A percentile compares a stretch with the other conserved stretches of the same genome.
Conservation (phyloP, 1,140 invertebrate species). For the Triops cancriformis region DNA sequence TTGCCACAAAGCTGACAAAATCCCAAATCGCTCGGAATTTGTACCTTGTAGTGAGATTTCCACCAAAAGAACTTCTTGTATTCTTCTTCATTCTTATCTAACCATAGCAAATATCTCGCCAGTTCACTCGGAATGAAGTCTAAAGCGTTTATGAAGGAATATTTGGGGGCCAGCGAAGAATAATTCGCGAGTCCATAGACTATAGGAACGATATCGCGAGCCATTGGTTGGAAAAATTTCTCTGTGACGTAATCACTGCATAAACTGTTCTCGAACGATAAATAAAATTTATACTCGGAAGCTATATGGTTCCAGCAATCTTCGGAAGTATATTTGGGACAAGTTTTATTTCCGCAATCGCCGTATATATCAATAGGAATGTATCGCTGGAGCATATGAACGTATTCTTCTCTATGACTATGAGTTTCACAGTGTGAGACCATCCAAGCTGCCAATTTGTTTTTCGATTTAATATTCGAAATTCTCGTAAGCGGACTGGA, state of each 20-base stretch:
- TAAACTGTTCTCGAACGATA: conserved; percentile 44
- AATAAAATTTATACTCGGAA: conserved; percentile 38
- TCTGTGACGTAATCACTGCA: conserved; percentile 45
- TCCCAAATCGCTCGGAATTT: background rate
- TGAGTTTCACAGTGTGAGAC: conserved; percentile 37
- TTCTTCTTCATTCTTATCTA: conserved; percentile 30
- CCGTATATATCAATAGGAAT: conserved; percentile 37
- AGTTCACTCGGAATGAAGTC: conserved; percentile 35
- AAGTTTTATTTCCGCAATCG: conserved; percentile 34
- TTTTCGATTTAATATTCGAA: conserved; percentile 33
- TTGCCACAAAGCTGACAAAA: conserved; percentile 14
- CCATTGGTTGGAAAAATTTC: conserved; percentile 37
- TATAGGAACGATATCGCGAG: conserved; percentile 36
- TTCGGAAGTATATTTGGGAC: conserved; percentile 28
- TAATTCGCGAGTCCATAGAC: conserved; percentile 38
- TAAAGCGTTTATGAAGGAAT: conserved; percentile 38
- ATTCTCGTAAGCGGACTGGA: conserved; percentile 25
- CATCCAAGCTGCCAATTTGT: conserved; percentile 41
- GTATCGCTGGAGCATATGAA: conserved; percentile 32
- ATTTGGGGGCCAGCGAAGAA: conserved; percentile 32
- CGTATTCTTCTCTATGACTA: conserved; percentile 33
- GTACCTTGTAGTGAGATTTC: conserved; percentile 4
- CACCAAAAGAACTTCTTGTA: conserved; percentile 32
- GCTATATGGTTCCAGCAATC: conserved; percentile 31
- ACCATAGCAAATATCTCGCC: conserved; percentile 30